Percentiles rank a stretch among this genome's conserved stretches.
These are phyloP conservation scores for Periparus ater DNA, from an alignment of 2,797 vertebrate genomes.

Conservation along the genomic window DNA sequence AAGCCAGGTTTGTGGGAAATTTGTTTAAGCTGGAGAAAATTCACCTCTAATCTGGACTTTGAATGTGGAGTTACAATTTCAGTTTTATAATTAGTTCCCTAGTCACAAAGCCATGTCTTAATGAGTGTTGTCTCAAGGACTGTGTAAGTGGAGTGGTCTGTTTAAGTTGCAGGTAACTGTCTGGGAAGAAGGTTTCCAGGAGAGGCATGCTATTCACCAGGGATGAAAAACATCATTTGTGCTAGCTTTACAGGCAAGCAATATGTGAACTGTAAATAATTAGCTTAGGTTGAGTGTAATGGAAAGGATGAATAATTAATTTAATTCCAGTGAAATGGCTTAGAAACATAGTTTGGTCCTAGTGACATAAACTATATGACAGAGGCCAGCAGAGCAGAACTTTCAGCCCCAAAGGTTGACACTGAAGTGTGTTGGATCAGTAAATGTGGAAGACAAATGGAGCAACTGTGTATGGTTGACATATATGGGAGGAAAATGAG, in stretches of 20 bases:
- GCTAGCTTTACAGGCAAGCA: background rate
- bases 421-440: background rate
- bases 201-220: background rate
- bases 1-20: background rate
- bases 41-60: background rate
- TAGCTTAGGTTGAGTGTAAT: background rate
- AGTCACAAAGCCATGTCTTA: background rate
- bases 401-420: background rate
- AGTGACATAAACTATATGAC: background rate
- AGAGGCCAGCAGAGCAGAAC: background rate
- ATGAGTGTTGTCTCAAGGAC: background rate
- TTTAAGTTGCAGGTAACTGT: background rate
- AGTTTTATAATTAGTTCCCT: background rate
- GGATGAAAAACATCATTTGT: background rate
- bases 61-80: background rate
- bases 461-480: background rate
- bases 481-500: background rate
- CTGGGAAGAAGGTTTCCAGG: background rate
- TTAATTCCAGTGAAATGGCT: background rate
- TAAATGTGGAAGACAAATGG: background rate
- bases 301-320: constrained; percentile 20
- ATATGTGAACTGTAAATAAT: background rate
- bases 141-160: background rate
- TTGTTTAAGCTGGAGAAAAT: background rate
- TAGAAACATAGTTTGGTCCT: background rate